phyloP scores from a whole-genome alignment of 2,113 vertebrate species.

The Grantiella picta region DNA sequence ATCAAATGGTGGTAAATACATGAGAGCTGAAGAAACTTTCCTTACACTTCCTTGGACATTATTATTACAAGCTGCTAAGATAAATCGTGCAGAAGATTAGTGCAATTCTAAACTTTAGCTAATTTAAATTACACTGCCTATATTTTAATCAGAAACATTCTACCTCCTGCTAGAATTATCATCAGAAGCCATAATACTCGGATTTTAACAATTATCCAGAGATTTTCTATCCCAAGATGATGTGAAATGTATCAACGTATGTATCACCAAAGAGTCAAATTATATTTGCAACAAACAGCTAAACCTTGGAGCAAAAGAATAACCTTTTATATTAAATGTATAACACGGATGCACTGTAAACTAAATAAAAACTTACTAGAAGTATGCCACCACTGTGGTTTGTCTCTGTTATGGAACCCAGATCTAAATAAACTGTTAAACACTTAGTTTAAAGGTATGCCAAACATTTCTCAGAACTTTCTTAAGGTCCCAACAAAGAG shows the following conservation, averaged over 20 bases:
- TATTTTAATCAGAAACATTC: not conserved
- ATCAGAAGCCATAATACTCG: not conserved
- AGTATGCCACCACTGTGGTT: constrained; percentile 37
- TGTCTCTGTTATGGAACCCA: constrained; percentile 66
- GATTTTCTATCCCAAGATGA: not conserved
- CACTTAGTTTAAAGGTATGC: constrained; percentile 78
- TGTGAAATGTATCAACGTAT: not conserved
- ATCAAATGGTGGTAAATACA: not conserved
- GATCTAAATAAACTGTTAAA: constrained; percentile 77
- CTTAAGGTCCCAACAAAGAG: constrained; percentile 77
- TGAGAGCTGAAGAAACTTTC: not conserved
- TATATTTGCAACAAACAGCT: not conserved
- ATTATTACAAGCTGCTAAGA: not conserved
- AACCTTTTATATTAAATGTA: constrained; percentile 7
- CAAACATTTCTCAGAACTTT: constrained; percentile 76
- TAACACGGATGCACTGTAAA: constrained; percentile 31
- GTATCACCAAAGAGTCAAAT: not conserved
- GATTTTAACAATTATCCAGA: not conserved
- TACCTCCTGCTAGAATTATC: not conserved
- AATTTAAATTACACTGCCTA: not conserved
- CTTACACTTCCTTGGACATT: not conserved
- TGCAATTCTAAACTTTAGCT: not conserved
- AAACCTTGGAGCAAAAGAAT: constrained; percentile 15
- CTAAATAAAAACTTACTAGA: constrained; percentile 55
- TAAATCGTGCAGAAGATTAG: not conserved